Conservation (phyloP, 2,888 invertebrate species). For the Euproctis similis region DNA sequence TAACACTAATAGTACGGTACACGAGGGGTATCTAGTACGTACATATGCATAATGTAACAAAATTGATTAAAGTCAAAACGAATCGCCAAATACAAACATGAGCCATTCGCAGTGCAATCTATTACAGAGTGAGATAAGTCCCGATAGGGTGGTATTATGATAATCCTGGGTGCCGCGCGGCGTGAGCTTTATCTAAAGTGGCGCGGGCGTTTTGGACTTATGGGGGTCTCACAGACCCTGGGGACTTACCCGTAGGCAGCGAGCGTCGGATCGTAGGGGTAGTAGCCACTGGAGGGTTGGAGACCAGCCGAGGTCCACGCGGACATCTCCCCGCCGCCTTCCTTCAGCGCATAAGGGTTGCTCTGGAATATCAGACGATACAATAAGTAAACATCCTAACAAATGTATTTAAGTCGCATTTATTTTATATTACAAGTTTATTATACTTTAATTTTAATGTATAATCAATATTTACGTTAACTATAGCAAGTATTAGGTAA, state of each 20-base stretch:
- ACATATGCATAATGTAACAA: constrained; percentile 55
- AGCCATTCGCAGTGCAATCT: constrained; percentile 71
- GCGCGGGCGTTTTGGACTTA: constrained; percentile 48
- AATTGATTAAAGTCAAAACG: constrained; percentile 57
- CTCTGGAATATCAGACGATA: constrained; percentile 80
- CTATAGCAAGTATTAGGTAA: no score
- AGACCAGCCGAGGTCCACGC: constrained; percentile 94
- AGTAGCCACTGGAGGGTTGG: constrained; percentile 93
- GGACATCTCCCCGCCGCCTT: constrained; percentile 90
- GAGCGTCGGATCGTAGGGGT: constrained; percentile 94
- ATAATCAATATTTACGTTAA: no score
- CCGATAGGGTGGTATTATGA: constrained; percentile 65
- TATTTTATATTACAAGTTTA: no score
- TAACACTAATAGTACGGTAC: constrained; percentile 24
- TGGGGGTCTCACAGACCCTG: constrained; percentile 46
- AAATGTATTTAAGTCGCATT: no score
- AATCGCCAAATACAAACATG: constrained; percentile 63
- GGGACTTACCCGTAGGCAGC: constrained; percentile 94
- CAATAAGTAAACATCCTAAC: constrained; percentile 44
- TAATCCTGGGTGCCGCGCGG: constrained; percentile 58
- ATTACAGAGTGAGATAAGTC: constrained; percentile 67
- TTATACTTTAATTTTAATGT: no score
- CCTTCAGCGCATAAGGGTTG: constrained; percentile 92
- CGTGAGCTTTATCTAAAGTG: constrained; percentile 69
- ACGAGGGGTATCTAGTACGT: no score